A percentile compares a stretch with the other conserved stretches of the same genome.
Conservation (phyloP, 2,113 vertebrate species). For the Heteronetta atricapilla region DNA sequence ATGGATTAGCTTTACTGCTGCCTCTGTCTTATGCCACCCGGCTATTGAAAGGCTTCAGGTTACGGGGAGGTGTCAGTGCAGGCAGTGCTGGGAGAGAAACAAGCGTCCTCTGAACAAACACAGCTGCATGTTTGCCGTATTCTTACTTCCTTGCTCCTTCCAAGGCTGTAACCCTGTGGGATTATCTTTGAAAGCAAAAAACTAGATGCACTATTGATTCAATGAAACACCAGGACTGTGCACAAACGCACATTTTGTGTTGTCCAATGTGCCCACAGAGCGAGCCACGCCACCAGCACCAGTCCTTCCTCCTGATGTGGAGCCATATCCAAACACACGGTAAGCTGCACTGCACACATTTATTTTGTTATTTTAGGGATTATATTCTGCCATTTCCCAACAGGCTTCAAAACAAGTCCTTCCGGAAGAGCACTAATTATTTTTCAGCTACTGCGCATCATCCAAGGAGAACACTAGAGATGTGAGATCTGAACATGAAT, state of each 20-base stretch:
- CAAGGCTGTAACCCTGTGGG: neutral
- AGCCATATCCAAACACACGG: neutral
- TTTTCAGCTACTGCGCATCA: neutral
- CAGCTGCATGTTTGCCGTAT: neutral
- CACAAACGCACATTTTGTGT: neutral
- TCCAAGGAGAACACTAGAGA: neutral
- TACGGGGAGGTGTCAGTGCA: neutral
- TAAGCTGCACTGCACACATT: neutral
- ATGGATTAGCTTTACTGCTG: too few species aligned
- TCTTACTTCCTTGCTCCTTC: neutral
- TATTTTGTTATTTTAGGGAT: neutral
- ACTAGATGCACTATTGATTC: neutral
- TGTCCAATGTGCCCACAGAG: neutral
- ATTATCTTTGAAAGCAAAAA: neutral
- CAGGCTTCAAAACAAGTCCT: neutral
- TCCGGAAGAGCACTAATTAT: neutral
- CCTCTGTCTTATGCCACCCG: neutral
- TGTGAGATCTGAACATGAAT: rapidly evolving
- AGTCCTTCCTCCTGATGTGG: neutral
- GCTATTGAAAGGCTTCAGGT: neutral
- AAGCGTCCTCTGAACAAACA: neutral
- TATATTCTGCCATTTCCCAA: neutral
- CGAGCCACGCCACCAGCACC: neutral
- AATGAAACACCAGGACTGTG: neutral
- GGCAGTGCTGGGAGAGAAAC: neutral